These are phyloP conservation scores for Mycteria americana DNA, from an alignment of 2,797 vertebrate species.

Conservation along the genomic window DNA sequence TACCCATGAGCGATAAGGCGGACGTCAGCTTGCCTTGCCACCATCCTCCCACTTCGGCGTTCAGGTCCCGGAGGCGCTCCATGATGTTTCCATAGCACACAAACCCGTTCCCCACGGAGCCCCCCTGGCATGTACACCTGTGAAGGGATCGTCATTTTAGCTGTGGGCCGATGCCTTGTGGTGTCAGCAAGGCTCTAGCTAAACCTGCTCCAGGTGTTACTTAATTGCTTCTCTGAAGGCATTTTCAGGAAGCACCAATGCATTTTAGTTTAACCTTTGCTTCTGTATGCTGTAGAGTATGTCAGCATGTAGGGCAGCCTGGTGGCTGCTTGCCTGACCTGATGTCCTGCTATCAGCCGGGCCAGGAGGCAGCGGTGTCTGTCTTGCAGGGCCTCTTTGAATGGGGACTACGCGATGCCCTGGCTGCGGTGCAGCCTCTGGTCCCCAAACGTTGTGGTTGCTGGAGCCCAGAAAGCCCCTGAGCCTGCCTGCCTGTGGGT, in stretches of 20 bases:
- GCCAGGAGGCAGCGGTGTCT: accelerated
- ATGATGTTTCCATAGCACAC: slow-evolving; percentile 88
- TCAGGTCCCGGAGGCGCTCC: slow-evolving; percentile 83
- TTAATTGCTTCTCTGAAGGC: background rate
- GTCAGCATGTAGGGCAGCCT: background rate
- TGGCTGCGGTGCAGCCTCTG: background rate
- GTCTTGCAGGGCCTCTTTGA: background rate
- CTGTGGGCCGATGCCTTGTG: background rate
- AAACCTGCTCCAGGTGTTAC: background rate
- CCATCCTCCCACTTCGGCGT: slow-evolving; percentile 76
- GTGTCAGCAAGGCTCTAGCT: accelerated
- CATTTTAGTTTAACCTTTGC: background rate
- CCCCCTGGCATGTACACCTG: slow-evolving; percentile 85
- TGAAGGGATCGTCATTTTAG: background rate
- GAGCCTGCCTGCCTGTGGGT: background rate
- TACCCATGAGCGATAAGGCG: slow-evolving; percentile 86
- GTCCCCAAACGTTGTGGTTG: background rate
- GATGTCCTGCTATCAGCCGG: background rate
- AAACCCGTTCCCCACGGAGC: slow-evolving; percentile 84
- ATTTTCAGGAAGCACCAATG: accelerated
- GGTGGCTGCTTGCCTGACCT: background rate
- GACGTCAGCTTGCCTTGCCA: slow-evolving; percentile 86
- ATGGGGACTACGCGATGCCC: accelerated
- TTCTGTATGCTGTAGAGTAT: background rate
- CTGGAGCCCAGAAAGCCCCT: background rate